phyloP scores from a whole-genome alignment of 2,888 invertebrate genomes.

The Tyria jacobaeae region DNA sequence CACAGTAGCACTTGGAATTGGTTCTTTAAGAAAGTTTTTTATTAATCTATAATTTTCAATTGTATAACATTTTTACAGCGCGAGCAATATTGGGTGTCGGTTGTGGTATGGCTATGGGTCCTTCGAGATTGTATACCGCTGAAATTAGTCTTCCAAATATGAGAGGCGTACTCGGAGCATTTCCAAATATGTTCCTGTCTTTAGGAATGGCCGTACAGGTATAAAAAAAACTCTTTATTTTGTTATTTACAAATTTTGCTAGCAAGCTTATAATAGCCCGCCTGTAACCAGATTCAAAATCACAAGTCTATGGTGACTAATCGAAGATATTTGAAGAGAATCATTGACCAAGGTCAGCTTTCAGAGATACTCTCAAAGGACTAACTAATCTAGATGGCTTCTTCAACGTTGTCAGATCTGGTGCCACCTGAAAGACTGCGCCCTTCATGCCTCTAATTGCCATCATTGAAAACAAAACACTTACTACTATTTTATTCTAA shows the following conservation, averaged over 20 bases:
- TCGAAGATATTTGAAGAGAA: neutral
- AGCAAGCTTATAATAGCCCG: neutral
- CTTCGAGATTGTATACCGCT: constrained; percentile 87
- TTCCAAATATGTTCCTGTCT: constrained; percentile 88
- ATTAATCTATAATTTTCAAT: neutral
- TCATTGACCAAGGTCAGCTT: no score
- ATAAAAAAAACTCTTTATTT: no score
- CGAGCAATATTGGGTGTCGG: constrained; percentile 88
- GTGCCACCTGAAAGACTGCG: no score
- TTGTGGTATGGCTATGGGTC: constrained; percentile 88
- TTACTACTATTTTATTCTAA: neutral
- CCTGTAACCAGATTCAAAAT: neutral
- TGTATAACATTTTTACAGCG: constrained; percentile 46
- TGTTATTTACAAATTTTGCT: no score
- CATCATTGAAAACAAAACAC: no score
- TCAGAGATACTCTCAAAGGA: no score
- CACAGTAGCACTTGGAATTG: no score
- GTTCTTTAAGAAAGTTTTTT: no score
- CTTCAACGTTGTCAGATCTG: no score
- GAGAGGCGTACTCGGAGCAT: constrained; percentile 88
- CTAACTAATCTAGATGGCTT: no score
- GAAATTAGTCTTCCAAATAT: constrained; percentile 90
- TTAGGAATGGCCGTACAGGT: constrained; percentile 86
- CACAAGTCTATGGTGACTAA: neutral
- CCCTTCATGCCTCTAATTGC: no score